These are phyloP conservation scores for Catocala sponsa DNA, from an alignment of 2,888 invertebrate species.

Conservation along the genomic window DNA sequence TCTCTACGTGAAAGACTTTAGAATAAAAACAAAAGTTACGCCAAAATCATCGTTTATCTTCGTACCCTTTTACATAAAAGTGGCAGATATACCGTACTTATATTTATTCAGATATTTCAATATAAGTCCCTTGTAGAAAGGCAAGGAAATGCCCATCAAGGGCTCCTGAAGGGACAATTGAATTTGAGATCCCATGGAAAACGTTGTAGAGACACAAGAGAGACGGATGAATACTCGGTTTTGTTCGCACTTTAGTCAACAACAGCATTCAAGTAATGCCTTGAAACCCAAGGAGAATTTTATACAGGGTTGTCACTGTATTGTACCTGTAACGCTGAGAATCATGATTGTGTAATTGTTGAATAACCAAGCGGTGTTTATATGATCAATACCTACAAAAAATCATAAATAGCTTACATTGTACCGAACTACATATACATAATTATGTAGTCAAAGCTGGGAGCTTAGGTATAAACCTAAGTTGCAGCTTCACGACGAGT, in stretches of 20 bases:
- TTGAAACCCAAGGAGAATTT: conserved; percentile 39
- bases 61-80: conserved; percentile 16
- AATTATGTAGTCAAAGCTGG: too few species aligned
- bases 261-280: conserved; percentile 42
- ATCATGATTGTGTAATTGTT: neutral
- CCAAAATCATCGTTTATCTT: conserved; percentile 20
- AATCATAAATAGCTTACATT: too few species aligned
- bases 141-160: conserved; percentile 49
- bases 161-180: conserved; percentile 54
- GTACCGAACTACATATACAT: too few species aligned
- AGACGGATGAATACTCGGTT: conserved; percentile 46
- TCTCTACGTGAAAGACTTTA: conserved; percentile 6
- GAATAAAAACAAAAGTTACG: conserved; percentile 3
- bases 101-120: conserved; percentile 48
- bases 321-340: neutral
- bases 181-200: conserved; percentile 50
- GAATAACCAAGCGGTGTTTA: neutral
- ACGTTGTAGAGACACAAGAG: conserved; percentile 44
- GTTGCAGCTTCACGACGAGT: too few species aligned
- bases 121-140: conserved; percentile 37
- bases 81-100: conserved; percentile 31
- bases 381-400: neutral
- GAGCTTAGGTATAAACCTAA: too few species aligned
- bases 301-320: conserved; percentile 34
- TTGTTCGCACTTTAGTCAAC: conserved; percentile 43